These are phyloP conservation scores for Ptilonorhynchus violaceus DNA, from an alignment of 2,113 vertebrate genomes.

Conservation along the genomic window DNA sequence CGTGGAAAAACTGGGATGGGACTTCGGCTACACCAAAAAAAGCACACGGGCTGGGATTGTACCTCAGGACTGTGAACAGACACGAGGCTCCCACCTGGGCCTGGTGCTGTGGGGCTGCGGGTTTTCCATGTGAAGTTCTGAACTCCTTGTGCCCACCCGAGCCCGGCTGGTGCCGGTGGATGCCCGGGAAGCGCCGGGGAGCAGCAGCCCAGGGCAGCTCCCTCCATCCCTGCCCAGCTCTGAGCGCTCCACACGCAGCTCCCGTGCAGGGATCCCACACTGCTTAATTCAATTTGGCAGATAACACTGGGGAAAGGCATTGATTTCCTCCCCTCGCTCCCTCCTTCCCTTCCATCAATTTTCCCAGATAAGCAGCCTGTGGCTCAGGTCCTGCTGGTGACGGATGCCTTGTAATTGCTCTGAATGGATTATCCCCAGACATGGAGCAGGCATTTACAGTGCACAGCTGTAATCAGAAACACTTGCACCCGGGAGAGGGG, in stretches of 20 bases:
- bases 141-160: background rate
- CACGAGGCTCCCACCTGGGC: background rate
- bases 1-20: background rate
- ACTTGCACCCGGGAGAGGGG: background rate
- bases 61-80: background rate
- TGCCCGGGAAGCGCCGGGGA: background rate
- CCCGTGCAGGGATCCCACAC: background rate
- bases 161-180: fast-evolving
- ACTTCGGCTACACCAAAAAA: background rate
- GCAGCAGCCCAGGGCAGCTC: background rate
- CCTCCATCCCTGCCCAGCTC: background rate
- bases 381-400: slow-evolving; percentile 59
- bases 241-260: background rate
- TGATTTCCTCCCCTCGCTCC: slow-evolving; percentile 15
- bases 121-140: fast-evolving
- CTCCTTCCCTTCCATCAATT: slow-evolving; percentile 30
- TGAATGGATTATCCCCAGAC: slow-evolving; percentile 58
- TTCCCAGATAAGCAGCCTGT: slow-evolving; percentile 51
- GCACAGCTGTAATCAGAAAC: slow-evolving; percentile 47
- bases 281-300: slow-evolving; percentile 37
- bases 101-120: background rate
- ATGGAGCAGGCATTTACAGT: slow-evolving; percentile 34
- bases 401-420: slow-evolving; percentile 57
- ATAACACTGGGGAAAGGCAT: slow-evolving; percentile 31
- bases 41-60: fast-evolving